phyloP scores from a whole-genome alignment of 2,113 vertebrate species.

The Anolis carolinensis region DNA sequence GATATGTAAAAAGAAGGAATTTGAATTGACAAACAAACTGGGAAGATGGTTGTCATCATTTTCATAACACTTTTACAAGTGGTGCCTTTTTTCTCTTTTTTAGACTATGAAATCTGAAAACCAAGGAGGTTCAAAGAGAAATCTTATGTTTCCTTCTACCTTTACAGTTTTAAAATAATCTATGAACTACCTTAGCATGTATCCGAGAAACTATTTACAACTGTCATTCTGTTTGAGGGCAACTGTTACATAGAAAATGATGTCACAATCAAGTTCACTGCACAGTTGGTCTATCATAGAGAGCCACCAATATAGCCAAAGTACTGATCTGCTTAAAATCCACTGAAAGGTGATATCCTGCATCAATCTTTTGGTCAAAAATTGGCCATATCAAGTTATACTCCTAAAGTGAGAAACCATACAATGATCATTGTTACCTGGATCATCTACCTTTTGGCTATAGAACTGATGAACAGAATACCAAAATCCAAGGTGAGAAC shows the following conservation, averaged over 20 bases:
- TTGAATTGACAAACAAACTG: too few relatives aligned
- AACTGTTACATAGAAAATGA: conserved; percentile 19
- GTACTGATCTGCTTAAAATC: conserved; percentile 31
- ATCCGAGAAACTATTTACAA: not conserved
- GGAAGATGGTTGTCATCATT: not conserved
- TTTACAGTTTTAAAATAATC: not conserved
- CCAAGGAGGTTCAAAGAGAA: too few relatives aligned
- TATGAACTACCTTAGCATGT: not conserved
- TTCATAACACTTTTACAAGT: not conserved
- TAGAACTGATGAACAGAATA: conserved; percentile 58
- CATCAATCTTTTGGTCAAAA: conserved; percentile 15
- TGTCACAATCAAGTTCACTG: conserved; percentile 48
- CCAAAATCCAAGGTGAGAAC: conserved; percentile 56
- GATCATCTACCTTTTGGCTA: conserved; percentile 67
- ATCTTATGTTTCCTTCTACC: not conserved
- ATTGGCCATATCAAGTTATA: not conserved
- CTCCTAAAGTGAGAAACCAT: not conserved
- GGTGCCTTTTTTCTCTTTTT: too few relatives aligned
- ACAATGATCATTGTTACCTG: conserved; percentile 63
- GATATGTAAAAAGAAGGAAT: too few relatives aligned
- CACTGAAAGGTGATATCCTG: conserved; percentile 35
- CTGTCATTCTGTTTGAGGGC: conserved; percentile 4
- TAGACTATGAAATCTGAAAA: too few relatives aligned
- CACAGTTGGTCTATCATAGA: conserved; percentile 25
- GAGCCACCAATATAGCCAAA: conserved; percentile 32